Base-by-base conservation (phyloP, 1,140 invertebrate genomes). In the Drosophila parvula region DNA sequence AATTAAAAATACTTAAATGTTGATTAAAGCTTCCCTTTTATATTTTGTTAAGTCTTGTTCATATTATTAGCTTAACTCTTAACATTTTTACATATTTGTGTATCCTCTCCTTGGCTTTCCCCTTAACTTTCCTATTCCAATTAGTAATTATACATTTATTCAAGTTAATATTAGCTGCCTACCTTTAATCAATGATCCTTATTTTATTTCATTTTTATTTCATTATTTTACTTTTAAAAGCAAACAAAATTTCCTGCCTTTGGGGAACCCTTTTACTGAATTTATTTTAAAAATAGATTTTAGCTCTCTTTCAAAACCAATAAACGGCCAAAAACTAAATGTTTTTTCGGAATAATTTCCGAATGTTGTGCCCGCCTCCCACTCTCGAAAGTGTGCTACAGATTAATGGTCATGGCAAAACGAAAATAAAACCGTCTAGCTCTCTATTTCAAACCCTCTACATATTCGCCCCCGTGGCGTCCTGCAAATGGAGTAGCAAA, bases 401-500 rank as follows among this genome's bases (percentile, higher is more conserved):
- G 18, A 57, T 67, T 81, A 71, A 59, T 44, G 38, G 50, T 22
- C 18, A 30, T 44, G 45, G 55, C 27, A 16, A 55, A 59, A 41
- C 34, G 5, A 53, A 67, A 43, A 44, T 43, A 58, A 38, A 69
- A 65, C 34, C 28, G 34, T 50, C 59, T 40, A 68, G 36, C 36
- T 50, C 45, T 69, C 41, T 40, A 56, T 40, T 38, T 5, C 32
- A 34, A 7, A 48, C 45, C n/a, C 6, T 22, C 14, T 22, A 5
- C 28, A 18, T 6, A 22, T 45, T 28, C 2, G 7, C 3, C 27
- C 34, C 27, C 34, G 1, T 9, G 22, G 28, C 2, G 51, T 36
- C 27, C 7, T 70, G 68, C 65, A 70, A 70, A 58, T 55, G 55
- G 47, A 41, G 47, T 58, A 34, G 27, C 59, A 81, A 67, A 81